A percentile compares a stretch with the other conserved stretches of the same genome.
phyloP scores from a whole-genome alignment of 2,797 vertebrate species.

The Nyctibius grandis region DNA sequence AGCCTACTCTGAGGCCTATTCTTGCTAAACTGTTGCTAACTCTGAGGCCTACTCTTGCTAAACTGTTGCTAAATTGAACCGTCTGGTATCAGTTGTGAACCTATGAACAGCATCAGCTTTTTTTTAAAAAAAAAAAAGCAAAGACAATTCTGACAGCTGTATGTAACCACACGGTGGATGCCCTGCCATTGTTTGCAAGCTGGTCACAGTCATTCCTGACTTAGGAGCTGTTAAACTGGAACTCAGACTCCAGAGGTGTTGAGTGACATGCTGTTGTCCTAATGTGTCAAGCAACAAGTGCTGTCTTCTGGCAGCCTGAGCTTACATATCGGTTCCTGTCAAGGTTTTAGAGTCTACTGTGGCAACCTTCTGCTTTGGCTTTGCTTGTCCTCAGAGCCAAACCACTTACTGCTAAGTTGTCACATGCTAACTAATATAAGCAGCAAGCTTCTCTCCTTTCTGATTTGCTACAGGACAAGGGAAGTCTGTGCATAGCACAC shows the following conservation, averaged over 20 bases:
- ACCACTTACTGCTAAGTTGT: neutral
- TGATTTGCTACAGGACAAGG: neutral
- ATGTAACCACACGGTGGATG: neutral
- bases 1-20: too few relatives aligned
- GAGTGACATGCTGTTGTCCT: neutral
- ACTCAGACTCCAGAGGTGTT: neutral
- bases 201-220: neutral
- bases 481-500: neutral
- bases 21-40: too few relatives aligned
- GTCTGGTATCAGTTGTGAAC: neutral
- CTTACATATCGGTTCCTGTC: neutral
- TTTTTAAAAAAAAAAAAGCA: neutral
- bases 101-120: neutral
- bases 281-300: neutral
- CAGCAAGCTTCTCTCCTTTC: neutral
- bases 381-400: neutral
- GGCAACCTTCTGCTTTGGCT: neutral
- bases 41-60: too few relatives aligned
- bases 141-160: constrained; percentile 12
- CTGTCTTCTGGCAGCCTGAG: neutral
- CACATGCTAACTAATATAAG: neutral
- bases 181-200: neutral
- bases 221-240: neutral
- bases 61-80: too few relatives aligned
- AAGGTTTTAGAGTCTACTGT: neutral